Evolutionary conservation across 2,888 invertebrate genomes (phyloP), one percentile per base, ranked within the genome.

Genomic region (Temnothorax unifasciatus): DNA sequence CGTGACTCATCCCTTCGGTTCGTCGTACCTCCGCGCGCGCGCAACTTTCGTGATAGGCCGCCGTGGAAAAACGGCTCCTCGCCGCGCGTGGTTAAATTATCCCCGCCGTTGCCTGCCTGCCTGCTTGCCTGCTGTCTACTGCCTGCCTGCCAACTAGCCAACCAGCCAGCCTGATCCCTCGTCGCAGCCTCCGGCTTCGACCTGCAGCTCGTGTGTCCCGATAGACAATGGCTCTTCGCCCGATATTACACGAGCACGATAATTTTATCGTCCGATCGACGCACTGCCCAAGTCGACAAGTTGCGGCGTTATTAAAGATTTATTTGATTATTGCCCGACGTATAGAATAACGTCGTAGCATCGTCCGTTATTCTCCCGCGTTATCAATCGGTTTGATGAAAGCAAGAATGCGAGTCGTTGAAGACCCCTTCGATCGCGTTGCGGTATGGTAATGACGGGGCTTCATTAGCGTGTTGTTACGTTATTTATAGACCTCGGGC

Each of bases 1-100:
- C 84, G 88, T 92, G 92, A 92, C 88, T 92, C 92, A 92, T 92
- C 90, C 90, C 88, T 88, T 77, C 89, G 89, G 88, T 91, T 90
- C 88, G 84, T 91, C 90, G 89, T 88, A 90, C 86, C 87, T 88
- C 34, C 85, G 79, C 75, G 64, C 47, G 63, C 47, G 63, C 47
- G 69, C 88, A 82, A 88, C 90, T 91, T 90, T 91, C 86, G 89
- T 83, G 90, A 89, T 88, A 88, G 85, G 87, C 90, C 85, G 86
- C 71, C 88, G 88, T 82, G 88, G 89, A 89, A 88, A 91, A 91
- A 90, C 90, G 91, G 91, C 90, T 92, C 54, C 85, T 71, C 71
- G 54, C 34, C 25, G 73, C 79, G 69, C 88, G 84, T 88, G 88
- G 83, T 86, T 89, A 89, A 90, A 92, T 92, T 92, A 92, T 91